Conservation (phyloP, 2,113 vertebrate genomes). For the Cepphus grylle region DNA sequence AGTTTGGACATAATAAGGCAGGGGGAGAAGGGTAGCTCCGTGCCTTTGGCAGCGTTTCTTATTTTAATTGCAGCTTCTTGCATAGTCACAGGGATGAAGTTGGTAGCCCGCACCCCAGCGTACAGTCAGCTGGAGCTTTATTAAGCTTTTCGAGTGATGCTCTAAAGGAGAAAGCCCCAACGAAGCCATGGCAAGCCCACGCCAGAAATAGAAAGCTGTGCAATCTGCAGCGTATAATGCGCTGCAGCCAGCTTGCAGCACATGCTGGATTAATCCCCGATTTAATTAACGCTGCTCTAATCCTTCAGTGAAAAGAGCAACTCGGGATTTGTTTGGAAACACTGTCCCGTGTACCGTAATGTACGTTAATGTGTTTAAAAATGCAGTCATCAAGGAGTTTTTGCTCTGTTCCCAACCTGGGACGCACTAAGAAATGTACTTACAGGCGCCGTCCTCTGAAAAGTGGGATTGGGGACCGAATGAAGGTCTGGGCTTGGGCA, state of each 20-base stretch:
- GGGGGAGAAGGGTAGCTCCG: neutral
- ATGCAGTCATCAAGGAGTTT: neutral
- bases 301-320: slow-evolving; percentile 26
- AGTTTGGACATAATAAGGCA: neutral
- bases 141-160: neutral
- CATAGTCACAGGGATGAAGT: neutral
- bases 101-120: accelerated
- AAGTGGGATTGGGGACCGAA: no score
- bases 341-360: neutral
- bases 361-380: neutral
- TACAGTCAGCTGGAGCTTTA: neutral
- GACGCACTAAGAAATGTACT: neutral
- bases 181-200: neutral
- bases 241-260: neutral
- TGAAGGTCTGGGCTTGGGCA: neutral
- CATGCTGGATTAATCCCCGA: neutral
- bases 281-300: slow-evolving; percentile 17
- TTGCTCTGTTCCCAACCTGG: neutral
- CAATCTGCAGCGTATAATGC: neutral
- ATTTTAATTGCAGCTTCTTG: neutral
- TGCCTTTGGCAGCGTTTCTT: neutral
- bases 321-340: neutral
- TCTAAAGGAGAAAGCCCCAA: neutral
- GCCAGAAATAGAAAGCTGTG: neutral
- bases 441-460: neutral